Percentiles rank a stretch among this genome's conserved stretches.
Evolutionary conservation across 2,888 invertebrate genomes (phyloP).

Genomic region (Mantis religiosa): DNA sequence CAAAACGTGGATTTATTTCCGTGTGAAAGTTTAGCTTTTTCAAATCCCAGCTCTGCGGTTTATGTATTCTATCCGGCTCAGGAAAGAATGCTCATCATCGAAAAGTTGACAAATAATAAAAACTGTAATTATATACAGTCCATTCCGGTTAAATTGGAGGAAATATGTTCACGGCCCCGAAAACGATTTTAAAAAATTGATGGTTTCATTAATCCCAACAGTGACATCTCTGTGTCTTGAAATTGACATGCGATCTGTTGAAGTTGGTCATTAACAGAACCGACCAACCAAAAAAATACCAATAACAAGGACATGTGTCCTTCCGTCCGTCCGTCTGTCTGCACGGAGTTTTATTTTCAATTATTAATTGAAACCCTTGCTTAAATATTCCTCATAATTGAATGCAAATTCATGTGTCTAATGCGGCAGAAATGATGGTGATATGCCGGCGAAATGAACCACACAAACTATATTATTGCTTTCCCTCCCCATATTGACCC

Average conservation of each 20-base stretch:
- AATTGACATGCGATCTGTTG: neutral
- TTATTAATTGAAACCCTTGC: neutral
- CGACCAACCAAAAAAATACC: neutral
- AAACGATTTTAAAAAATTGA: neutral
- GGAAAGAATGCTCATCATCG: neutral
- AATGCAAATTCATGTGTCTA: constrained; percentile 2
- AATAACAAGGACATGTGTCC: neutral
- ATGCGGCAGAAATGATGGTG: neutral
- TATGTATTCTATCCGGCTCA: neutral
- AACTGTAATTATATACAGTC: neutral
- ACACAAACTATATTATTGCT: neutral
- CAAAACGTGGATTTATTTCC: neutral
- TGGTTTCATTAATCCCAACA: neutral
- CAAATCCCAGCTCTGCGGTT: neutral
- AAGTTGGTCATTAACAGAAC: neutral
- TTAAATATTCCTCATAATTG: neutral
- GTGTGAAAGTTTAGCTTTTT: neutral
- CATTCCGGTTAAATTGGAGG: neutral
- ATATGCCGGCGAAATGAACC: neutral
- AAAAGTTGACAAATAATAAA: neutral
- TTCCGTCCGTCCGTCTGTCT: neutral
- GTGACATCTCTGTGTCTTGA: neutral
- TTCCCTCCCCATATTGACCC: neutral
- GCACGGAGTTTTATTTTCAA: neutral
- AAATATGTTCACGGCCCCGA: neutral